Evolutionary conservation across 2,888 invertebrate species (phyloP).

Genomic region (Eilema depressum): DNA sequence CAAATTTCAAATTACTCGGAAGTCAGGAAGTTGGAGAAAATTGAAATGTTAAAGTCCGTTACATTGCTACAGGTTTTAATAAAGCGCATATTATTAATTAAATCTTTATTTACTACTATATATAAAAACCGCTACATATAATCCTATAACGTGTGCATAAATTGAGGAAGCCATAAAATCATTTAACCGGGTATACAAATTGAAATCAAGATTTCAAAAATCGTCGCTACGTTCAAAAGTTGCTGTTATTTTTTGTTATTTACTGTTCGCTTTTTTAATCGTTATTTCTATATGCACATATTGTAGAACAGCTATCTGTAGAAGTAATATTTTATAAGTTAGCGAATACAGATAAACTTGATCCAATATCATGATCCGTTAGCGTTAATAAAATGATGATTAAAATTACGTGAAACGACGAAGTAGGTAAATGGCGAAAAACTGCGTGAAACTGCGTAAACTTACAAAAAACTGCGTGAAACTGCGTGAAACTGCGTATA

Average conservation of each 20-base stretch:
- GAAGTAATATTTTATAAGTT: too few relatives aligned
- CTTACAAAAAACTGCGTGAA: too few relatives aligned
- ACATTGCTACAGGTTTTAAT: slow-evolving; percentile 21
- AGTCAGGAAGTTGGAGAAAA: slow-evolving; percentile 7
- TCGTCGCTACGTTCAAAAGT: neutral
- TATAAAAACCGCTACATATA: slow-evolving; percentile 8
- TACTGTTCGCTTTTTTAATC: neutral
- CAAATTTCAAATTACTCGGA: slow-evolving; percentile 17
- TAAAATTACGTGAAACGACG: neutral
- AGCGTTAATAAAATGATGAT: neutral
- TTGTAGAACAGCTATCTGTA: too few relatives aligned
- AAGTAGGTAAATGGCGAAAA: too few relatives aligned
- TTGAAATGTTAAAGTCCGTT: slow-evolving; percentile 14
- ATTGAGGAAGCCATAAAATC: slow-evolving; percentile 15
- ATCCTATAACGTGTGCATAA: slow-evolving; percentile 3
- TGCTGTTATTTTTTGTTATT: neutral
- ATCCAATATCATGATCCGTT: too few relatives aligned
- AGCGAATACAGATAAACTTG: too few relatives aligned
- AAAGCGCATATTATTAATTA: slow-evolving; percentile 22
- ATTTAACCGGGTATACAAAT: slow-evolving; percentile 3
- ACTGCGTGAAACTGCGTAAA: too few relatives aligned
- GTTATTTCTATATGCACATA: neutral
- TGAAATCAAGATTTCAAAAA: slow-evolving; percentile 6
- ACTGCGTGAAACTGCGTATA: too few relatives aligned
- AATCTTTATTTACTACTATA: slow-evolving; percentile 1